A percentile compares a stretch with the other conserved stretches of the same genome.
phyloP scores from a whole-genome alignment of 2,888 invertebrate species.

The Zaprionus bogoriensis region DNA sequence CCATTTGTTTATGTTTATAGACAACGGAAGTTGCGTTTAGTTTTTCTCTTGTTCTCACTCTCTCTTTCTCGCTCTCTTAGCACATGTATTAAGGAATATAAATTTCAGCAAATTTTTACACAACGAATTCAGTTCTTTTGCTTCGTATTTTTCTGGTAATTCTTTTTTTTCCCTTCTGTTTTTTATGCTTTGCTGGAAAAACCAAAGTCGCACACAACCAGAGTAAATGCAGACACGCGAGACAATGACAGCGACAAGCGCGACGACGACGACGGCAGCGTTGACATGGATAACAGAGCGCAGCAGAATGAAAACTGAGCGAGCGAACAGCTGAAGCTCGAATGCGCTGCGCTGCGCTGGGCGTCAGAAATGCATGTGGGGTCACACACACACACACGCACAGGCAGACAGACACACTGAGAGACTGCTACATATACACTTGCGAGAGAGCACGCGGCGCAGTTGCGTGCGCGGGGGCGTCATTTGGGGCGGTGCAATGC shows the following conservation, averaged over 20 bases:
- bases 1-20: slow-evolving; percentile 69
- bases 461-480: slow-evolving; percentile 52
- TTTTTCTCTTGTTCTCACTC: slow-evolving; percentile 7
- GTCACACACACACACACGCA: slow-evolving; percentile 22
- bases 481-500: slow-evolving; percentile 59
- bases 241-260: slow-evolving; percentile 43
- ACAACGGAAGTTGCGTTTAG: slow-evolving; percentile 7
- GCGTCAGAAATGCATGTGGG: slow-evolving; percentile 47
- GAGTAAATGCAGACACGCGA: slow-evolving; percentile 69
- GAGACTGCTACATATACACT: slow-evolving; percentile 8
- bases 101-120: slow-evolving; percentile 15
- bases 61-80: slow-evolving; percentile 6
- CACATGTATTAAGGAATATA: slow-evolving; percentile 8
- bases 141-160: background rate
- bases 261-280: slow-evolving; percentile 29
- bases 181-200: slow-evolving; percentile 53
- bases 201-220: slow-evolving; percentile 55
- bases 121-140: slow-evolving; percentile 18
- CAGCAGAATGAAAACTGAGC: slow-evolving; percentile 67
- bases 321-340: slow-evolving; percentile 57
- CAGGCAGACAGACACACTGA: background rate
- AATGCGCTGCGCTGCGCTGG: slow-evolving; percentile 32
- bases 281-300: slow-evolving; percentile 65
- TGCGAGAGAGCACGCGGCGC: slow-evolving; percentile 6
- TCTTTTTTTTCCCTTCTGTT: slow-evolving; percentile 7